These are phyloP conservation scores for Drosophila pseudoananassae DNA, from an alignment of 1,140 invertebrate species.

Conservation along the genomic window DNA sequence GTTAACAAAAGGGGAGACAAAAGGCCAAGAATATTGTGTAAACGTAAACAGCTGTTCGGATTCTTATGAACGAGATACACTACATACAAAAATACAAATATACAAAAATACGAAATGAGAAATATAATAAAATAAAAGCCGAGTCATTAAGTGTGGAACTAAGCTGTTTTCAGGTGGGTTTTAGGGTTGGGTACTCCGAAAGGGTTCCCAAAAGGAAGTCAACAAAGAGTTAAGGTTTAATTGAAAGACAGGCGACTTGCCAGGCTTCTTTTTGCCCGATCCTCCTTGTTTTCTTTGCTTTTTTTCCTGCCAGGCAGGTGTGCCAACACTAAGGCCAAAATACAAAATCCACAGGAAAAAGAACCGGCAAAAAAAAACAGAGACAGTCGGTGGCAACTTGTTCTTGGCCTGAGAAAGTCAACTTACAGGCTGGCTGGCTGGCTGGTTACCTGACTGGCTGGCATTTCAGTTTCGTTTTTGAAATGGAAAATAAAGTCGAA, in stretches of 20 bases:
- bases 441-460: neutral
- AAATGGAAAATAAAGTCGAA: constrained; percentile 66
- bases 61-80: constrained; percentile 25
- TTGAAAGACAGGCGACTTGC: constrained; percentile 42
- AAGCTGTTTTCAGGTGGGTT: constrained; percentile 36
- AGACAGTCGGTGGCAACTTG: constrained; percentile 36
- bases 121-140: constrained; percentile 56
- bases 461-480: constrained; percentile 48
- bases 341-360: constrained; percentile 42
- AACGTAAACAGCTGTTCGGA: constrained; percentile 74
- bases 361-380: constrained; percentile 32
- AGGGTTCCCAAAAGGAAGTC: constrained; percentile 34
- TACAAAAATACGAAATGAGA: constrained; percentile 27
- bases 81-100: neutral
- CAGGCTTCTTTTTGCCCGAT: constrained; percentile 43
- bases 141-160: constrained; percentile 43
- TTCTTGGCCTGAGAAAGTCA: constrained; percentile 48
- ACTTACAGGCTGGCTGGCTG: constrained; percentile 12
- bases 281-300: constrained; percentile 7
- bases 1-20: constrained; percentile 38
- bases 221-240: constrained; percentile 50
- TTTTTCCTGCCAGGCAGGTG: constrained; percentile 55
- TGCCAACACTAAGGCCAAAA: constrained; percentile 54
- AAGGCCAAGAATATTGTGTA: constrained; percentile 58
- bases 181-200: constrained; percentile 11